Percentiles rank a stretch among this genome's conserved stretches.
Conservation (phyloP, 2,888 invertebrate genomes). For the Gibbula magus region DNA sequence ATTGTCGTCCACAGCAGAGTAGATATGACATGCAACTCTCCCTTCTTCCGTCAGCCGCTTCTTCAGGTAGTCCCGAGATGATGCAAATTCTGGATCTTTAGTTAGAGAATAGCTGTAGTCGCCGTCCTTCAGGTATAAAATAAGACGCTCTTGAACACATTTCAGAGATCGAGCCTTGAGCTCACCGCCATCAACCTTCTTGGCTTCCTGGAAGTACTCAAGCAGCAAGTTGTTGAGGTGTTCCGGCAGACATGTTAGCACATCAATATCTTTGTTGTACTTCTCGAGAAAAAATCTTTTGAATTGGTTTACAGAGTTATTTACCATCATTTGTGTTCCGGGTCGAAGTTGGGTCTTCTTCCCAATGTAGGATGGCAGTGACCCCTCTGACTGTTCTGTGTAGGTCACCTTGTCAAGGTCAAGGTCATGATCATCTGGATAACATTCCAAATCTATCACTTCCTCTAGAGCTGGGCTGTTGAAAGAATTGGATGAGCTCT, state of each 20-base stretch:
- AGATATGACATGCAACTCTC: neutral
- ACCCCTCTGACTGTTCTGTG: neutral
- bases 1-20: neutral
- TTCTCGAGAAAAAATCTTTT: neutral
- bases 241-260: neutral
- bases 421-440: neutral
- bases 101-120: neutral
- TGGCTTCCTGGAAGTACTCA: neutral
- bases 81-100: neutral
- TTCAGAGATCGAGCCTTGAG: neutral
- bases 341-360: neutral
- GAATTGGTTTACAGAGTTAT: neutral
- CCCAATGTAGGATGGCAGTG: neutral
- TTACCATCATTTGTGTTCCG: neutral
- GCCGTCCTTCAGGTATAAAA: neutral
- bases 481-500: too few species aligned
- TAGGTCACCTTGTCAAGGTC: neutral
- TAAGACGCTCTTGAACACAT: neutral
- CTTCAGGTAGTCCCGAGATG: neutral
- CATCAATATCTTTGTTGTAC: slow-evolving; percentile 11
- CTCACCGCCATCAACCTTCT: neutral
- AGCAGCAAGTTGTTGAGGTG: neutral
- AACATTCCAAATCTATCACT: neutral
- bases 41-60: neutral
- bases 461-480: neutral